A percentile compares a stretch with the other conserved stretches of the same genome.
phyloP scores from a whole-genome alignment of 2,797 vertebrate genomes.

The Sylvilagus floridanus region DNA sequence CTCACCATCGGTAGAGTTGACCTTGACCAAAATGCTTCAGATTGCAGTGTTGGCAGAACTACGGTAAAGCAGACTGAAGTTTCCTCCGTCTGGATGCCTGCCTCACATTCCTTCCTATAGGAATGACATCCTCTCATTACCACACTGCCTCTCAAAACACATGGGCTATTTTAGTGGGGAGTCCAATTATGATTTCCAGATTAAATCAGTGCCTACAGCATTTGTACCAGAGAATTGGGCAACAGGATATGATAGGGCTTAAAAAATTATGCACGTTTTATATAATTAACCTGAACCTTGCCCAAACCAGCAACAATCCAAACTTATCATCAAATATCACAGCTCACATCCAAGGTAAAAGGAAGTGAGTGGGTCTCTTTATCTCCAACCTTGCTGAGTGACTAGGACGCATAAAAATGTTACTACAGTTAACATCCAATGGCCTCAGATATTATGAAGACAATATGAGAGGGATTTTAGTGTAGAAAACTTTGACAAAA shows the following conservation, averaged over 20 bases:
- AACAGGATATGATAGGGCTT: conserved; percentile 32
- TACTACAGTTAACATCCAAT: neutral
- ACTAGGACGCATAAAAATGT: neutral
- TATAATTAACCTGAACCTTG: conserved; percentile 62
- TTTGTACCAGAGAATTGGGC: conserved; percentile 37
- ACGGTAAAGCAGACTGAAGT: neutral
- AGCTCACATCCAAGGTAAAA: conserved; percentile 39
- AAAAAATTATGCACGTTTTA: conserved; percentile 35
- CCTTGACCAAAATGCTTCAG: conserved; percentile 48
- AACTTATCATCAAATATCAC: conserved; percentile 50
- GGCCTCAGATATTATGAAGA: neutral
- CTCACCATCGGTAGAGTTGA: neutral
- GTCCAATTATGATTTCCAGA: conserved; percentile 52
- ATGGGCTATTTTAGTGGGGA: conserved; percentile 16
- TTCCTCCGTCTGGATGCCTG: neutral
- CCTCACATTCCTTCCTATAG: neutral
- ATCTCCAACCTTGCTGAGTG: neutral
- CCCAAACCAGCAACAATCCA: conserved; percentile 34
- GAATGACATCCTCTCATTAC: conserved; percentile 38
- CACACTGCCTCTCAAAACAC: conserved; percentile 28
- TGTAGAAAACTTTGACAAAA: conserved; percentile 4
- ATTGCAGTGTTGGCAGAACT: conserved; percentile 6
- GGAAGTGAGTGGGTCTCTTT: neutral
- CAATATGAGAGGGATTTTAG: neutral
- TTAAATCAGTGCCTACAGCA: conserved; percentile 61